Evolutionary conservation across 1,140 invertebrate genomes (phyloP).

Genomic region (Saccostrea cuccullata): DNA sequence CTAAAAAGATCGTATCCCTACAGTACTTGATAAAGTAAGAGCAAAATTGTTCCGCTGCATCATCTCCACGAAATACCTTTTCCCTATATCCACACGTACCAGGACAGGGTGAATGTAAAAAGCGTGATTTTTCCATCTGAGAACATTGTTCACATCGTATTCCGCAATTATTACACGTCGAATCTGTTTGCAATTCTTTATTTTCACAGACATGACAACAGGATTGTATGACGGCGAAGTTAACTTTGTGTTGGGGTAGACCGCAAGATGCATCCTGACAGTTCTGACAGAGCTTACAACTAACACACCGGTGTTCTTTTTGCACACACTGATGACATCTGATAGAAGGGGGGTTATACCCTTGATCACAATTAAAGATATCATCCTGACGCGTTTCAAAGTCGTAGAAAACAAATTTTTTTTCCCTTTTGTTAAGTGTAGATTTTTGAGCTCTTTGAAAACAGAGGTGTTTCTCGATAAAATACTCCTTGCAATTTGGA

Average conservation of each 20-base stretch:
- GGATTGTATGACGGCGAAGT: conserved; percentile 19
- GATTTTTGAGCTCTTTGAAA: neutral
- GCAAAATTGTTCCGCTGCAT: conserved; percentile 16
- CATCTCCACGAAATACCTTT: conserved; percentile 19
- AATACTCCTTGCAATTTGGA: neutral
- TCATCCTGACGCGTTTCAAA: conserved; percentile 1
- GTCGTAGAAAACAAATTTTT: conserved; percentile 29
- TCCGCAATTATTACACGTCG: conserved; percentile 39
- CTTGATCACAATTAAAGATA: neutral
- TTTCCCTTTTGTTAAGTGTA: neutral
- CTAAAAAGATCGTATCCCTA: conserved; percentile 33
- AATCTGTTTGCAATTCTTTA: neutral
- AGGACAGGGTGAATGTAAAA: conserved; percentile 3
- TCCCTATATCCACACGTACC: conserved; percentile 28
- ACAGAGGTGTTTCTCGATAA: neutral
- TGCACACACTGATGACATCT: no score
- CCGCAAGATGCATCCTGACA: conserved; percentile 34
- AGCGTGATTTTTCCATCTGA: conserved; percentile 9
- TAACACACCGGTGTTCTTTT: no score
- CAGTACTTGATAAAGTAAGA: neutral
- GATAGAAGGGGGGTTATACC: neutral
- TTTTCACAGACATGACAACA: conserved; percentile 11
- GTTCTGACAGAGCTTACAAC: neutral
- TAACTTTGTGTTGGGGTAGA: conserved; percentile 10
- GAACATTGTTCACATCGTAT: conserved; percentile 39